Base-by-base conservation (phyloP, 2,888 invertebrate genomes). In the Mylabris sibirica region DNA sequence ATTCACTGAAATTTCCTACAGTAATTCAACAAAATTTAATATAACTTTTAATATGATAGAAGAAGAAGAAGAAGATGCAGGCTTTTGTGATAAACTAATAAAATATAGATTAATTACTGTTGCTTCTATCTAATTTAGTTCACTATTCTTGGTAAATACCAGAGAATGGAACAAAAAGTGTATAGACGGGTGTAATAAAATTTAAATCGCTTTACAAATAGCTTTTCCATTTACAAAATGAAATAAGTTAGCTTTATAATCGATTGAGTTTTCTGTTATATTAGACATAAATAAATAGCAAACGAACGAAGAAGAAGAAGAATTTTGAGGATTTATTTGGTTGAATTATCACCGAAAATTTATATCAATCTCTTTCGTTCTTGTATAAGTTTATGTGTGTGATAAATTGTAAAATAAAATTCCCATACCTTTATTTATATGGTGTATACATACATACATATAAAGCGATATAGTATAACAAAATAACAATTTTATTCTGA, bases 401-500 rank as follows among this genome's bases (percentile, higher is more conserved):
- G 70, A 67, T 70, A 63, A 68, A 17, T 68, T 61, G 66, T 60
- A 57, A 30, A 60, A 65, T 65, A 24, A 63, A 35, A 60, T 70
- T 70, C 70, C 70, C 70, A 70, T 70, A 44, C 44, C 44, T 44
- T 44, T 44, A 44, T 44, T 5, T 44, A 44, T 6, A 44, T 3
- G 4, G n/a, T 17, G 30, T 30, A 6, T 17, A 14, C 11, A 38
- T 44, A 44, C 17, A 6, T 44, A 17, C n/a, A n/a, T 44, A 44
- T 38, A 38, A 38, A 12, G 38, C 3, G 41, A 41, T 49, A 49
- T 49, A 49, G 20, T 35, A 30, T 30, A 61, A 61, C 17, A 61
- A 17, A 22, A 35, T 35, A 14, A 35, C 62, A 62, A 62, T 62
- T 61, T 61, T 61, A 30, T 34, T 62, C 41, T 38, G 24, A 64